A percentile compares a stretch with the other conserved stretches of the same genome.
phyloP scores from a whole-genome alignment of 2,797 vertebrate species.

The Toxotes lorentzi region DNA sequence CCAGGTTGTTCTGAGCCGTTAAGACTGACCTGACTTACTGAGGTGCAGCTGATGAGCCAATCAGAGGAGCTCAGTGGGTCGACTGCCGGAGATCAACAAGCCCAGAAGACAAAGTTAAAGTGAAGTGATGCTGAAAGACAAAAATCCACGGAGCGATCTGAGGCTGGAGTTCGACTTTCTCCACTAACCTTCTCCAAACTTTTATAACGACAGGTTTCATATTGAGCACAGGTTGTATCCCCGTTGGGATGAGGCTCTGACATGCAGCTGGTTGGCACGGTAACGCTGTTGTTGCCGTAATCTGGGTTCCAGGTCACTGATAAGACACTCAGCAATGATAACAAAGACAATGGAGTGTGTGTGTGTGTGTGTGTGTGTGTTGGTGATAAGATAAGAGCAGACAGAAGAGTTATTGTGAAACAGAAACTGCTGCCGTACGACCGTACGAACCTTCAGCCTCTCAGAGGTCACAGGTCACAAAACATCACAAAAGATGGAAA shows the following conservation, averaged over 20 bases:
- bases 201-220: too few species aligned
- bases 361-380: constrained; percentile 12
- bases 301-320: constrained; percentile 15
- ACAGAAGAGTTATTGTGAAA: constrained; percentile 21
- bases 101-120: too few species aligned
- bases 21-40: too few species aligned
- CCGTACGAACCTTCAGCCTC: neutral
- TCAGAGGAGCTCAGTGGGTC: too few species aligned
- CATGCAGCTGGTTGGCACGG: neutral
- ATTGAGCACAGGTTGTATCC: neutral
- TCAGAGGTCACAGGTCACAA: constrained; percentile 10
- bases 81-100: too few species aligned
- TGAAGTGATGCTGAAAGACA: too few species aligned
- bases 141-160: too few species aligned
- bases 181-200: too few species aligned
- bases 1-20: too few species aligned
- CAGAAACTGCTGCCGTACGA: neutral
- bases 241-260: neutral
- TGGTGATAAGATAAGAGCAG: neutral
- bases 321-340: constrained; percentile 30
- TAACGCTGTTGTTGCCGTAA: neutral
- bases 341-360: constrained; percentile 38
- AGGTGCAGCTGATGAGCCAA: neutral
- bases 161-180: too few species aligned
- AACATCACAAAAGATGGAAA: neutral